Percentiles rank a stretch among this genome's conserved stretches.
Evolutionary conservation across 2,797 vertebrate species (phyloP).

Genomic region (Rhynchotus rufescens): DNA sequence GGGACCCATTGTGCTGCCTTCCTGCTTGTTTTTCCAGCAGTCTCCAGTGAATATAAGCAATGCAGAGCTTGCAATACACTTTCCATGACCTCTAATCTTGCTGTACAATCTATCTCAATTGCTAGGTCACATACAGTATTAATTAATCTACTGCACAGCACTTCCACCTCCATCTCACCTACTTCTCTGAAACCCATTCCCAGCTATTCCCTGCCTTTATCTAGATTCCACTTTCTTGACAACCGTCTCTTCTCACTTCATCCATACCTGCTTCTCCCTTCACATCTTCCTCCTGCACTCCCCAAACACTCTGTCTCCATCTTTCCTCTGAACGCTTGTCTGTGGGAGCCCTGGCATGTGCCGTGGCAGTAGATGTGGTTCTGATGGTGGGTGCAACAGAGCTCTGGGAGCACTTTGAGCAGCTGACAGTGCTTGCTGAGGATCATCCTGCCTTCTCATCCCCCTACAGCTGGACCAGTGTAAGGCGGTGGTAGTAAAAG

Average conservation of each 20-base stretch:
- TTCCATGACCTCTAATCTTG: constrained; percentile 67
- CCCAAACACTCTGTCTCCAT: neutral
- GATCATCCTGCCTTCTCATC: neutral
- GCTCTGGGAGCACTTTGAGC: neutral
- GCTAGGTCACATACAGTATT: constrained; percentile 34
- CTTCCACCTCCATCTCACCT: constrained; percentile 28
- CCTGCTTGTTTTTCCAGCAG: constrained; percentile 70
- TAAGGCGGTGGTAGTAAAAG: neutral
- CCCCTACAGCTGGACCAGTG: fast-evolving
- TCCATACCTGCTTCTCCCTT: neutral
- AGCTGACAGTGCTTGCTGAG: neutral
- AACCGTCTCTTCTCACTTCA: neutral
- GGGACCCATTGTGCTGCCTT: constrained; percentile 68
- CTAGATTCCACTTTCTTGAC: fast-evolving
- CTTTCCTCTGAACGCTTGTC: neutral
- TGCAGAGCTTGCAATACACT: constrained; percentile 39
- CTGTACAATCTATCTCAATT: constrained; percentile 21
- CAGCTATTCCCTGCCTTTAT: neutral
- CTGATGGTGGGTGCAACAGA: neutral
- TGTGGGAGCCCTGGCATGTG: neutral
- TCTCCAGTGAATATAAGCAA: constrained; percentile 71
- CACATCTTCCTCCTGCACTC: neutral
- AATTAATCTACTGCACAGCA: neutral
- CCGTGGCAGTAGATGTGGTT: neutral
- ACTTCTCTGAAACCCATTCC: neutral